Base-by-base conservation (phyloP, 2,113 vertebrate species). In the Anoplopoma fimbria region DNA sequence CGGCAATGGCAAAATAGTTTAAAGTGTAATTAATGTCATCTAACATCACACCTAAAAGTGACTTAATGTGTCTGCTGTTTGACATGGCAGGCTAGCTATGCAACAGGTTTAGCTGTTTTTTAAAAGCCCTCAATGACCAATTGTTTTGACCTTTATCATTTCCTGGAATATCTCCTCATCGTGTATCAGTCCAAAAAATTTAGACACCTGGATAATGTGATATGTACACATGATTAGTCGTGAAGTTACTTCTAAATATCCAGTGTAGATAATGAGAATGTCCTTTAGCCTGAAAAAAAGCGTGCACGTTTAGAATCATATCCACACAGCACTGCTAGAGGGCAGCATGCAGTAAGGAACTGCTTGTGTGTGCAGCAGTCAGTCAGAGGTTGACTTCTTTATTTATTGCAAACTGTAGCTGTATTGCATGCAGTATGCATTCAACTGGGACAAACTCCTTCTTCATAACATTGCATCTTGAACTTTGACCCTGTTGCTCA, bases 321-420 rank as follows among this genome's bases (percentile, higher is more conserved):
- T 42, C 65, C 47, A 6, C 3, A 40, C 3, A 25, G 23, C n/a
- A 13, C 70, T 4, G 21, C 75, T 81, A 86, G 86, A 81, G 77
- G 86, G 83, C 80, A 83, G 73, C 63, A 81, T 61, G 4, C 23
- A 42, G 19, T 29, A 9, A 72, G 12, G 21, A 45, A 42, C 23
- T 13, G 72, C 19, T 12, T 29, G 9, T 70, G 64, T 21, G 15
- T 23, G 23, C 21, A 51, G 17, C 34, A 57, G 67, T 61, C 38
- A 47, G 6, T 67, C 25, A 71, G 45, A 2, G 21, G 19, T n/a
- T 29, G 33, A 53, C 45, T 38, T 75, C 14, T 63, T 71, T 17
- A 1, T 17, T 33, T 64, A 6, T 47, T 29, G 5, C 38, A 38
- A 63, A 55, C 34, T 33, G 23, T 12, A 55, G 51, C 51, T 55